phyloP scores from a whole-genome alignment of 2,888 invertebrate species.

The Leucania comma region DNA sequence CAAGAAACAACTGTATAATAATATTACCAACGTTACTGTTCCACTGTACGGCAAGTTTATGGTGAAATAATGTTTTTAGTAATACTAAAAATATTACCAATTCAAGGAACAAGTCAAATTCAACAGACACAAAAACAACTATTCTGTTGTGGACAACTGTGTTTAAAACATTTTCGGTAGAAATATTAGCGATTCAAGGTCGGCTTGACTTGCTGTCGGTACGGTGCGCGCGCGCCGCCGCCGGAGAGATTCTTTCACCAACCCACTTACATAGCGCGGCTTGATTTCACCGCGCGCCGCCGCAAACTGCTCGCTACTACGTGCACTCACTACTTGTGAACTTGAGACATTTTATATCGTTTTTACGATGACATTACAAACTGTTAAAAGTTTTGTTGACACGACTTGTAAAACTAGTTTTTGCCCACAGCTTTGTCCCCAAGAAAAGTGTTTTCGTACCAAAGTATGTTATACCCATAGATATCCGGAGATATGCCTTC shows the following conservation, averaged over 20 bases:
- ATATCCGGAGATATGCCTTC: too few relatives aligned
- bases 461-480: too few relatives aligned
- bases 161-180: conserved; percentile 13
- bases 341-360: conserved; percentile 41
- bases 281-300: conserved; percentile 81
- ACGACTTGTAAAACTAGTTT: too few relatives aligned
- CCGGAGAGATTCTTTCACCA: conserved; percentile 89
- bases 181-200: conserved; percentile 54
- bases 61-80: too few relatives aligned
- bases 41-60: neutral
- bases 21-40: neutral
- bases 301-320: conserved; percentile 58
- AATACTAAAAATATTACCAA: too few relatives aligned
- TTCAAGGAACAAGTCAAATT: neutral
- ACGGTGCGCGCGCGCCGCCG: conserved; percentile 65
- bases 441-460: too few relatives aligned
- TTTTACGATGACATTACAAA: neutral
- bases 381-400: neutral
- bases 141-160: neutral
- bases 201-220: conserved; percentile 73
- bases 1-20: neutral
- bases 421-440: too few relatives aligned
- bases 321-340: conserved; percentile 38
- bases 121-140: too few relatives aligned
- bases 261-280: conserved; percentile 86